Evolutionary conservation across 2,797 vertebrate species (phyloP).

Genomic region (Thaleichthys pacificus): DNA sequence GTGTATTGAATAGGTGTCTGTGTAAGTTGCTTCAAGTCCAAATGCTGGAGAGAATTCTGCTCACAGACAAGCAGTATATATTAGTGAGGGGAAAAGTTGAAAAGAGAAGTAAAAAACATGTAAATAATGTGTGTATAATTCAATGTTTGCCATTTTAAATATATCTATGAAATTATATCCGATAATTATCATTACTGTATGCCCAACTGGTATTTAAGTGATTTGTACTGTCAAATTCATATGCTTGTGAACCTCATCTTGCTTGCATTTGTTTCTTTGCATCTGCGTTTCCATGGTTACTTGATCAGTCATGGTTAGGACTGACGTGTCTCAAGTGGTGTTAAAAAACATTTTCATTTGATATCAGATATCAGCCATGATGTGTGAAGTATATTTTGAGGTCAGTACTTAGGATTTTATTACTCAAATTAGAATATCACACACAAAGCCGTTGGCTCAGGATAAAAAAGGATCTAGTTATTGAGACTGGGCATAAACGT

Average conservation of each 20-base stretch:
- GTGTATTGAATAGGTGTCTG: conserved; percentile 22
- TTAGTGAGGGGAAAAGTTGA: neutral
- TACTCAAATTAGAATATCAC: no score
- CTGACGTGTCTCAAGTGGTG: neutral
- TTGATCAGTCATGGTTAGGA: neutral
- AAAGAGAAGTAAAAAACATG: neutral
- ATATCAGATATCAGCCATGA: no score
- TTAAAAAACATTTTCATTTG: neutral
- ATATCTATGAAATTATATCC: neutral
- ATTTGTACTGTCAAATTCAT: neutral
- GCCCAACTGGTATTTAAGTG: neutral
- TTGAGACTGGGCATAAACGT: neutral
- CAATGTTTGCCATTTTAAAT: neutral
- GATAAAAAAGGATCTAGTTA: neutral
- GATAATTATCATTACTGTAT: neutral
- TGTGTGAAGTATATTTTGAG: no score
- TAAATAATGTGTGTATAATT: neutral
- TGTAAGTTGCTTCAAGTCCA: conserved; percentile 27
- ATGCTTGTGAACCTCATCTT: neutral
- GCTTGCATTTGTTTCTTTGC: neutral
- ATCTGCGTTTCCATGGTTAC: neutral
- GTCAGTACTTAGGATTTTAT: no score
- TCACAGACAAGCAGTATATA: conserved; percentile 25
- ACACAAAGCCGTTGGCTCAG: no score
- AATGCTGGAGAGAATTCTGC: conserved; percentile 65